Evolutionary conservation across 2,888 invertebrate genomes (phyloP).

Genomic region (Noctua janthe): DNA sequence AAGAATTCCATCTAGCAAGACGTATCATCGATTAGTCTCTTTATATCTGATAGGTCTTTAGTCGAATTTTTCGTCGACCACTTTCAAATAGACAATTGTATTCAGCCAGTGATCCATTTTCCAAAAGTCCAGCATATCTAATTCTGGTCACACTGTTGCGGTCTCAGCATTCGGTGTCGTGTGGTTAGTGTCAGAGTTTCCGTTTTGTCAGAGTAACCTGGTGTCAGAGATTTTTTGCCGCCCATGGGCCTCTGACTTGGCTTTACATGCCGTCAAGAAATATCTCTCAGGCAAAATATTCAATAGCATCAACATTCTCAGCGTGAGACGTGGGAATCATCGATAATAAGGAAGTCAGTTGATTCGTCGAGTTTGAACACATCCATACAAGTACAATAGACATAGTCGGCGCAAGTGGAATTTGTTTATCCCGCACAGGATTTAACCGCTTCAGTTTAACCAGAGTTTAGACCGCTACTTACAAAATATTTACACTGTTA

Average conservation of each 20-base stretch:
- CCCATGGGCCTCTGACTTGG: too few relatives aligned
- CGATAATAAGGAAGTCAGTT: not conserved
- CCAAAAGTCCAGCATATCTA: not conserved
- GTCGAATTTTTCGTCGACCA: not conserved
- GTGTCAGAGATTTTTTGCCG: too few relatives aligned
- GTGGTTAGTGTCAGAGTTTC: too few relatives aligned
- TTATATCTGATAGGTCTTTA: not conserved
- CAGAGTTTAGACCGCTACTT: not conserved
- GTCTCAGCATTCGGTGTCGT: not conserved
- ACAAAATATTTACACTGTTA: not conserved
- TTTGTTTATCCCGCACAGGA: not conserved
- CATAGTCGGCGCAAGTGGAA: not conserved
- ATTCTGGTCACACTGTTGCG: not conserved
- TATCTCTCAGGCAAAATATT: too few relatives aligned
- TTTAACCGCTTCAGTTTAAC: not conserved
- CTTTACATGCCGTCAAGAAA: too few relatives aligned
- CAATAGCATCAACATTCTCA: not conserved
- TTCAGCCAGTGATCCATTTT: not conserved
- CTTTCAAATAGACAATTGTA: not conserved
- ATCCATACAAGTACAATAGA: not conserved
- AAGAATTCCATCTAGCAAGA: conserved; percentile 23
- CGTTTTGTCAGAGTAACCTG: too few relatives aligned
- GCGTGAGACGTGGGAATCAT: not conserved
- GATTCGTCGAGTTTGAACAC: not conserved
- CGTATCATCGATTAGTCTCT: conserved; percentile 23